Evolutionary conservation across 2,888 invertebrate species (phyloP).

Genomic region (Macaria notata): DNA sequence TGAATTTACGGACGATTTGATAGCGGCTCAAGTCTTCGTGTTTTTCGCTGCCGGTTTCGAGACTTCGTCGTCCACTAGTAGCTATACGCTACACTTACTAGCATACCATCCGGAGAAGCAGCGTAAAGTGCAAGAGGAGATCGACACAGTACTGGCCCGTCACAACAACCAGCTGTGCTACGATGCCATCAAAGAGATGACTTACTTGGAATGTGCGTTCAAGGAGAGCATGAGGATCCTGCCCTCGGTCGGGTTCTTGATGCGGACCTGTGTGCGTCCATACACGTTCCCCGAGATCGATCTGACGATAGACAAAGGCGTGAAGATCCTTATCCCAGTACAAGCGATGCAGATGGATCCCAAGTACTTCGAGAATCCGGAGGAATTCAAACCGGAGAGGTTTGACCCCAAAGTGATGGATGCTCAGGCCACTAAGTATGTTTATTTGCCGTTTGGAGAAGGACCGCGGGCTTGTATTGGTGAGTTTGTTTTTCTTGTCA

Average conservation of each 20-base stretch:
- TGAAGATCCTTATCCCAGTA: neutral
- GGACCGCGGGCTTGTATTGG: neutral
- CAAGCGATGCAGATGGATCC: neutral
- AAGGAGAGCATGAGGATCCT: conserved; percentile 1
- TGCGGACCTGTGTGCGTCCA: neutral
- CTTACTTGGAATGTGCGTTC: conserved; percentile 32
- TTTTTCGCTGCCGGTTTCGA: conserved; percentile 52
- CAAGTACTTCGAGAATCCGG: neutral
- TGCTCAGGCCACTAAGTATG: neutral
- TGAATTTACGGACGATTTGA: neutral
- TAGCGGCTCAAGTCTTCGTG: conserved; percentile 33
- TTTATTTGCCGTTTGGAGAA: neutral
- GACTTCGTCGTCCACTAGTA: conserved; percentile 44
- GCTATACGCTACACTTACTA: neutral
- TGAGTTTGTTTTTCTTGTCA: neutral
- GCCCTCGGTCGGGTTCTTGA: neutral
- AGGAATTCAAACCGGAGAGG: neutral
- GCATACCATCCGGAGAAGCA: conserved; percentile 35
- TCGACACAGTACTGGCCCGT: conserved; percentile 37
- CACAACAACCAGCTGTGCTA: conserved; percentile 38
- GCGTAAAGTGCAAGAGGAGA: conserved; percentile 35
- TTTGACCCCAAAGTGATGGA: neutral
- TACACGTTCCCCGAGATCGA: neutral
- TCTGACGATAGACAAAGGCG: neutral
- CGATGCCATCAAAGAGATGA: conserved; percentile 42